phyloP scores from a whole-genome alignment of 2,888 invertebrate genomes.

The Andrena camellia region DNA sequence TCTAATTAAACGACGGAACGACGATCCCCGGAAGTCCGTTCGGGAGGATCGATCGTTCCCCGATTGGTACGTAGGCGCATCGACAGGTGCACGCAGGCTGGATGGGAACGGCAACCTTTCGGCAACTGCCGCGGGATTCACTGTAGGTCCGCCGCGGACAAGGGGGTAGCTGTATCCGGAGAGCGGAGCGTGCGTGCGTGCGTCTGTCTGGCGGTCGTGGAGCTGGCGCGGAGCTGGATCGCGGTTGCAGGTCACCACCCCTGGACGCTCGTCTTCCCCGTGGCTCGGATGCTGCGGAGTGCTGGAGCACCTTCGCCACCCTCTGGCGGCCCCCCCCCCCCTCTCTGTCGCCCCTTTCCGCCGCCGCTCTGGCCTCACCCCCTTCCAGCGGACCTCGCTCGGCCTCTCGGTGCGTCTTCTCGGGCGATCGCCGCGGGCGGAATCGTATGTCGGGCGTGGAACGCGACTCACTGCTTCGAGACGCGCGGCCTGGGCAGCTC shows the following conservation, averaged over 20 bases:
- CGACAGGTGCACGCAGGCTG: constrained; percentile 44
- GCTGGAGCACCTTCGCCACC: constrained; percentile 57
- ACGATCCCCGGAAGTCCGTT: constrained; percentile 55
- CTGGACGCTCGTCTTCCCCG: constrained; percentile 61
- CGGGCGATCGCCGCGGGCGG: constrained; percentile 6
- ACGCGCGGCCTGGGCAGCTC: constrained; percentile 51
- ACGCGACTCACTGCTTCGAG: constrained; percentile 34
- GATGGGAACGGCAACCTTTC: not conserved
- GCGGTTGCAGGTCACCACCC: constrained; percentile 74
- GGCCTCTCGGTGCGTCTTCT: constrained; percentile 14
- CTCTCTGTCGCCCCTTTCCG: not conserved
- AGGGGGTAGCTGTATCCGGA: not conserved
- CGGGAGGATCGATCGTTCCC: constrained; percentile 55
- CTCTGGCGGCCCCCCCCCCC: constrained; percentile 20
- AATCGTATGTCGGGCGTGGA: constrained; percentile 51
- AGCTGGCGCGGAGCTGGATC: constrained; percentile 26
- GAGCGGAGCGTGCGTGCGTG: constrained; percentile 12
- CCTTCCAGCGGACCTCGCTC: not conserved
- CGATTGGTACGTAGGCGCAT: constrained; percentile 49
- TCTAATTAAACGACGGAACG: constrained; percentile 50
- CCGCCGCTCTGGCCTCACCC: constrained; percentile 5
- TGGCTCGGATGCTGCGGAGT: constrained; percentile 63
- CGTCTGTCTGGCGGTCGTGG: constrained; percentile 4
- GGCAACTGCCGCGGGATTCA: too few relatives aligned
- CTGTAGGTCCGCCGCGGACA: not conserved